A percentile compares a stretch with the other conserved stretches of the same genome.
These are phyloP conservation scores for Dufourea novaeangliae DNA, from an alignment of 1,140 invertebrate species.

Conservation along the genomic window DNA sequence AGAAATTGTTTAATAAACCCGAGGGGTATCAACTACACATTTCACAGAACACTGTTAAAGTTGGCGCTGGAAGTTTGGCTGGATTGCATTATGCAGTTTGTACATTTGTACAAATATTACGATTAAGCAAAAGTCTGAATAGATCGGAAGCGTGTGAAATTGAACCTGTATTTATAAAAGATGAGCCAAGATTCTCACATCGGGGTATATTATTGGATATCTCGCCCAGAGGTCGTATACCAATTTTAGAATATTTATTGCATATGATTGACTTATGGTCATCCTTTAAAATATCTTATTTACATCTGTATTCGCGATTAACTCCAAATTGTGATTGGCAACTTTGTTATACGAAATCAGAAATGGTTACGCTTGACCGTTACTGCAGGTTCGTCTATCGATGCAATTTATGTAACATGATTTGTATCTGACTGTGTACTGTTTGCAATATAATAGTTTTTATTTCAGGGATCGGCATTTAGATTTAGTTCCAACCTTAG, in stretches of 20 bases:
- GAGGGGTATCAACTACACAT: constrained; percentile 82
- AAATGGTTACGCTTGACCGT: constrained; percentile 85
- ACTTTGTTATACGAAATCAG: constrained; percentile 82
- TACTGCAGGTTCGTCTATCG: constrained; percentile 83
- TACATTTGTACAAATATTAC: constrained; percentile 85
- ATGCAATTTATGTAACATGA: neutral
- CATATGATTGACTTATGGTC: constrained; percentile 84
- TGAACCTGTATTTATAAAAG: constrained; percentile 83
- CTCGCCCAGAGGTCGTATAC: constrained; percentile 84
- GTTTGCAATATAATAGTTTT: constrained; percentile 30
- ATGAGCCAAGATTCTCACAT: constrained; percentile 84
- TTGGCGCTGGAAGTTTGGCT: constrained; percentile 82
- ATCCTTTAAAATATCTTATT: constrained; percentile 85
- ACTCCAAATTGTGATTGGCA: constrained; percentile 81
- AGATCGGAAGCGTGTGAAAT: constrained; percentile 72
- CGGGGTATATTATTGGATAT: constrained; percentile 85
- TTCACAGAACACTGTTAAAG: constrained; percentile 82
- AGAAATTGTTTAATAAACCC: constrained; percentile 76
- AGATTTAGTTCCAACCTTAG: constrained; percentile 84
- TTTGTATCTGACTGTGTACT: constrained; percentile 18
- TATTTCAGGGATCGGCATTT: constrained; percentile 76
- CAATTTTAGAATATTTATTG: constrained; percentile 83
- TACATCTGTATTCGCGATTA: constrained; percentile 83
- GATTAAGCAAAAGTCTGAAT: constrained; percentile 78
- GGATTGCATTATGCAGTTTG: constrained; percentile 85